Conservation (phyloP, 2,797 vertebrate genomes). For the Semotilus atromaculatus region DNA sequence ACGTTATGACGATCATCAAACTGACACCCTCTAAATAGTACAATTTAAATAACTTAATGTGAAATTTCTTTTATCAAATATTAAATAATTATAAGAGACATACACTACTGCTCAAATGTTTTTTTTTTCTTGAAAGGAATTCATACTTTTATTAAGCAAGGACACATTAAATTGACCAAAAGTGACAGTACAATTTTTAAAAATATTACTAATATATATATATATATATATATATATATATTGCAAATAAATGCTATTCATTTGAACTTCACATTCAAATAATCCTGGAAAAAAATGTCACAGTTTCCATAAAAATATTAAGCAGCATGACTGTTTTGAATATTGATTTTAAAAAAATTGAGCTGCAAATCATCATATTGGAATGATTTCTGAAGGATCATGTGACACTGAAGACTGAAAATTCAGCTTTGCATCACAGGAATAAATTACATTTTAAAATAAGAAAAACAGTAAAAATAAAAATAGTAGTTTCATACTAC, state of each 20-base stretch:
- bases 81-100: neutral
- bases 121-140: neutral
- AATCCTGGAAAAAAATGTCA: too few relatives aligned
- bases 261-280: neutral
- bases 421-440: too few relatives aligned
- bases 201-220: neutral
- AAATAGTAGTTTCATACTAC: too few relatives aligned
- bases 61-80: too few relatives aligned
- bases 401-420: too few relatives aligned
- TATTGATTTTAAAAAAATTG: too few relatives aligned
- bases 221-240: neutral
- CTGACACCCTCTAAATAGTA: neutral
- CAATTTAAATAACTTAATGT: neutral
- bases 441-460: too few relatives aligned
- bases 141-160: neutral
- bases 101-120: neutral
- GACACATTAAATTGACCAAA: neutral
- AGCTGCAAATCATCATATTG: too few relatives aligned
- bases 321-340: too few relatives aligned
- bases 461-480: too few relatives aligned
- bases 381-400: too few relatives aligned
- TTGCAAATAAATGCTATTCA: neutral
- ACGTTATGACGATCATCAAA: neutral
- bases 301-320: too few relatives aligned
- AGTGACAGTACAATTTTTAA: neutral